Conservation (phyloP, 2,797 vertebrate genomes). For the Vipera latastei region DNA sequence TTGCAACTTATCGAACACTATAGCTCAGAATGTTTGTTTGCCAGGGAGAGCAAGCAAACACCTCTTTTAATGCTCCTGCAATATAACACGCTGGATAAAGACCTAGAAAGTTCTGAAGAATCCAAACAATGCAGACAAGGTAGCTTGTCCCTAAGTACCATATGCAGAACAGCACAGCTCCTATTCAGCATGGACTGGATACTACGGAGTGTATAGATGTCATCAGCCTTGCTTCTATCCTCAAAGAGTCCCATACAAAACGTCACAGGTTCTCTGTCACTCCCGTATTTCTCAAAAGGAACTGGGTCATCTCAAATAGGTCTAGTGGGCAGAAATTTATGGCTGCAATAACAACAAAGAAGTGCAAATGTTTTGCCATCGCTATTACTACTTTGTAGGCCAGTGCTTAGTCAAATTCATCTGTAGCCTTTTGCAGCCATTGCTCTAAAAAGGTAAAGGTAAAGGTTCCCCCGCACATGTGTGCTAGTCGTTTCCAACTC, state of each 20-base stretch:
- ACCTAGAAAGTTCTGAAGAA: not conserved
- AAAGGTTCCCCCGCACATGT: too few relatives aligned
- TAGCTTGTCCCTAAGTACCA: not conserved
- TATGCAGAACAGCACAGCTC: not conserved
- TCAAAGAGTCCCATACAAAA: not conserved
- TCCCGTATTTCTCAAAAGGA: not conserved
- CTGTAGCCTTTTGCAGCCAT: not conserved
- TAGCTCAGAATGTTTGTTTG: not conserved
- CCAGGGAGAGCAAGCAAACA: not conserved
- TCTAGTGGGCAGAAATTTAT: not conserved
- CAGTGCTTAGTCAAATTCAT: not conserved
- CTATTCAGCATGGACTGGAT: too few relatives aligned
- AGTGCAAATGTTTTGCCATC: not conserved
- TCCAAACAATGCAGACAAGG: not conserved
- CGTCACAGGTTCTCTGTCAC: not conserved
- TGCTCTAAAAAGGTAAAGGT: not conserved
- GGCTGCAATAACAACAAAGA: not conserved
- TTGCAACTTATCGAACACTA: not conserved
- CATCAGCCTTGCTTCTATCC: not conserved
- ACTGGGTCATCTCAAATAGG: not conserved
- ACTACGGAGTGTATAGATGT: not conserved
- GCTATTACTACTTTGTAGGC: not conserved
- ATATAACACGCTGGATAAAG: not conserved
- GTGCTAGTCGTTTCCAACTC: too few relatives aligned
- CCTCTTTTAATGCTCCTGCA: not conserved